Evolutionary conservation across 1,140 invertebrate genomes (phyloP).

Genomic region (Holcopasites calliopsidis): DNA sequence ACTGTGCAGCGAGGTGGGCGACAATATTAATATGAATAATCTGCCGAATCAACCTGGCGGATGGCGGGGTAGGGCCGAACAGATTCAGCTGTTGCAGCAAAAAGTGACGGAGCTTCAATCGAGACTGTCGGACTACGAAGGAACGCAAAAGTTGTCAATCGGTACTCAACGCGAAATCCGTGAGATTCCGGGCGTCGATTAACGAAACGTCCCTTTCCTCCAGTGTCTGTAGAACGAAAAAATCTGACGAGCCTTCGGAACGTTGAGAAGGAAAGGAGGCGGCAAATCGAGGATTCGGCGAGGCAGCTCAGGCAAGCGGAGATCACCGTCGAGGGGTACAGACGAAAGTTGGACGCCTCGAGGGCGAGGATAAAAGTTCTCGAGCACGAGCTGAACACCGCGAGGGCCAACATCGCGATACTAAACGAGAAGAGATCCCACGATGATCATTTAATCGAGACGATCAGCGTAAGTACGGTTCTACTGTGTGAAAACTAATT

Average conservation of each 20-base stretch:
- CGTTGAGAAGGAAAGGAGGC: constrained; percentile 81
- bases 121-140: constrained; percentile 77
- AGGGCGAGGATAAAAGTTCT: constrained; percentile 81
- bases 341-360: constrained; percentile 81
- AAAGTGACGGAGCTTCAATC: constrained; percentile 83
- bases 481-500: not conserved
- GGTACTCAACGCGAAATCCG: constrained; percentile 17
- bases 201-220: not conserved
- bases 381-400: constrained; percentile 78
- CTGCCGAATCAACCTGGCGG: constrained; percentile 78
- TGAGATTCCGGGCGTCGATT: not conserved
- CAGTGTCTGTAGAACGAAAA: constrained; percentile 52
- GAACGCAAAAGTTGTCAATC: constrained; percentile 29
- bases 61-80: constrained; percentile 87
- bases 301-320: constrained; percentile 78
- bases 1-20: constrained; percentile 80
- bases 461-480: constrained; percentile 78
- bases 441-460: constrained; percentile 81
- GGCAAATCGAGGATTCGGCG: constrained; percentile 78
- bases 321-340: constrained; percentile 76
- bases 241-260: constrained; percentile 74
- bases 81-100: constrained; percentile 84
- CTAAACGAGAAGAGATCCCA: constrained; percentile 81
- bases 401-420: constrained; percentile 79
- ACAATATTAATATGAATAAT: constrained; percentile 77